phyloP scores from a whole-genome alignment of 2,888 invertebrate species.

The Eupithecia insigniata region DNA sequence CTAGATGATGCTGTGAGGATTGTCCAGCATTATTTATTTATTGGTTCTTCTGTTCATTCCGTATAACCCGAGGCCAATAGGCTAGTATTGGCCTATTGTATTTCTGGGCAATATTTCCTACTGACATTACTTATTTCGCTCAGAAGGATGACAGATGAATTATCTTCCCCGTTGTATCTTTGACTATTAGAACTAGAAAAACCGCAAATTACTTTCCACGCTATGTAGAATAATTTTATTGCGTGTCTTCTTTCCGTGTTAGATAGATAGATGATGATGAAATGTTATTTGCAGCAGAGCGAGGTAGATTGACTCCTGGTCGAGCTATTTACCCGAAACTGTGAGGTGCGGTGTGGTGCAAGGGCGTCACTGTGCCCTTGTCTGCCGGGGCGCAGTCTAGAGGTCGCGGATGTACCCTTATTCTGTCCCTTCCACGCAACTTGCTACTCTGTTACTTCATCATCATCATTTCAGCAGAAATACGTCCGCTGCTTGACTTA shows the following conservation, averaged over 20 bases:
- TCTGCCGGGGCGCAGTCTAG: slow-evolving; percentile 75
- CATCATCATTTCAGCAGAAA: not conserved
- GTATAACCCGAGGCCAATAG: not conserved
- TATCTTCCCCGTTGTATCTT: not conserved
- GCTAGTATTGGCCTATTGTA: not conserved
- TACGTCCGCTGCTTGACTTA: not conserved
- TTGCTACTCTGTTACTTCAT: slow-evolving; percentile 36
- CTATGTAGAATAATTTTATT: no score
- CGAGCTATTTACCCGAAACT: slow-evolving; percentile 19
- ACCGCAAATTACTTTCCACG: not conserved
- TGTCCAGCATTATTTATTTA: no score
- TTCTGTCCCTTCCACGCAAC: slow-evolving; percentile 59
- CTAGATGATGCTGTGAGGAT: no score
- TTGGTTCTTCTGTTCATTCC: not conserved
- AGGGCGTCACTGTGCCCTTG: slow-evolving; percentile 75
- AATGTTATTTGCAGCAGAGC: not conserved
- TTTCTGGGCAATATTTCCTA: not conserved
- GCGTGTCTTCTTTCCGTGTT: not conserved
- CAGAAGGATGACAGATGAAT: not conserved
- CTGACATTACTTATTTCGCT: not conserved
- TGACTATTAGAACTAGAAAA: not conserved
- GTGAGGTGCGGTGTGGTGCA: slow-evolving; percentile 63
- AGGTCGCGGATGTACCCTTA: slow-evolving; percentile 78
- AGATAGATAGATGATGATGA: no score
- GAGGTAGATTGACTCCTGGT: not conserved